Conservation (phyloP, 2,797 vertebrate genomes). For the Ceryle rudis region DNA sequence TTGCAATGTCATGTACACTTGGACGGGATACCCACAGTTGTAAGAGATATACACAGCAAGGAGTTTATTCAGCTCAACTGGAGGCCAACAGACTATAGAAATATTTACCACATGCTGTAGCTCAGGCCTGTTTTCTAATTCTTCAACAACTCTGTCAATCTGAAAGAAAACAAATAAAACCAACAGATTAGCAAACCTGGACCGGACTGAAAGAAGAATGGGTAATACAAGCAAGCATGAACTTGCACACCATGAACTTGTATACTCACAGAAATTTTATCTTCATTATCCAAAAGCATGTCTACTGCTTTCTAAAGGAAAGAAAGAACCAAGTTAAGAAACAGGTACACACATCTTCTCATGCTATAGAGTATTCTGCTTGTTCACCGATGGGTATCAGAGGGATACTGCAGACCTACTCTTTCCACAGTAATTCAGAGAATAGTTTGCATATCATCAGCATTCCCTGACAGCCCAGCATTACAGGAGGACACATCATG, state of each 20-base stretch:
- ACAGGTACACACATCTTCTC: neutral
- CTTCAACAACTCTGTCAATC: constrained; percentile 95
- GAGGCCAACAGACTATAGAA: neutral
- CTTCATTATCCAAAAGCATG: constrained; percentile 99
- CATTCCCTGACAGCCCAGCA: neutral
- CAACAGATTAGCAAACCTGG: neutral
- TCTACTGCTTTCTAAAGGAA: constrained; percentile 94
- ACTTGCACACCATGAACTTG: neutral
- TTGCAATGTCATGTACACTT: neutral
- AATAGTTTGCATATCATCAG: neutral
- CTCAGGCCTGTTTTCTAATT: constrained; percentile 90
- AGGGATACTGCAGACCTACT: neutral
- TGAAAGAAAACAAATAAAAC: constrained; percentile 62
- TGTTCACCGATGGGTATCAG: neutral
- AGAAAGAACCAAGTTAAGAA: neutral
- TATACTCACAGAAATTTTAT: constrained; percentile 95
- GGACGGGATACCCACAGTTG: neutral
- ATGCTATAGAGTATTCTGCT: neutral
- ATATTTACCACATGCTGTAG: constrained; percentile 91
- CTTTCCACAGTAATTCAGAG: neutral
- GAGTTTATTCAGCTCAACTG: neutral
- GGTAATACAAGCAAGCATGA: neutral
- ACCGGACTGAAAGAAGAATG: neutral
- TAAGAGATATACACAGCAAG: neutral
- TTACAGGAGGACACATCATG: neutral